Evolutionary conservation across 2,888 invertebrate species (phyloP).

Genomic region (Leptura quadrifasciata): DNA sequence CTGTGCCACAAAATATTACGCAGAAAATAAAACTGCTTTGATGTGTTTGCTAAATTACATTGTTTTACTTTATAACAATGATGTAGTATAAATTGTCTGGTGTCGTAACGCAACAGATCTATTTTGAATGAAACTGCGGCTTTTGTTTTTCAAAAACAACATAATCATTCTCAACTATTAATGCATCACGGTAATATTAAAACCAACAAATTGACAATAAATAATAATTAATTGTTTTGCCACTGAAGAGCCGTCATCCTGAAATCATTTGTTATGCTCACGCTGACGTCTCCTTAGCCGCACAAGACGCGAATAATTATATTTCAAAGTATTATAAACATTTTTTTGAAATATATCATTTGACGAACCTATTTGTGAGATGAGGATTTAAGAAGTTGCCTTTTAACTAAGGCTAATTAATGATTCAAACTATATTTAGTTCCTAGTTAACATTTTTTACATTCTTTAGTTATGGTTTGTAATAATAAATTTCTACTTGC

Average conservation of each 20-base stretch:
- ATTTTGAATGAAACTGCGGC: not conserved
- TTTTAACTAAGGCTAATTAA: slow-evolving; percentile 54
- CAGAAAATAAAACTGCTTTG: not conserved
- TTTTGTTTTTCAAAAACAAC: not conserved
- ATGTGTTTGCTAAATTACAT: not conserved
- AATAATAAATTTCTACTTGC: slow-evolving; percentile 44
- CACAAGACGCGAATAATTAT: slow-evolving; percentile 50
- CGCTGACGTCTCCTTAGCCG: slow-evolving; percentile 23
- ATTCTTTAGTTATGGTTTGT: slow-evolving; percentile 49
- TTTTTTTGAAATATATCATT: slow-evolving; percentile 49
- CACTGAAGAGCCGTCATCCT: slow-evolving; percentile 16
- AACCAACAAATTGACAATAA: slow-evolving; percentile 28
- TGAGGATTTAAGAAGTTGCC: slow-evolving; percentile 52
- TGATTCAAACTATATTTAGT: slow-evolving; percentile 59
- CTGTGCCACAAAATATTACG: not conserved
- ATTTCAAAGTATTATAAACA: slow-evolving; percentile 50
- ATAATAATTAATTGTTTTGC: slow-evolving; percentile 24
- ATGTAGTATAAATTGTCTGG: not conserved
- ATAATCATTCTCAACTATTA: not conserved
- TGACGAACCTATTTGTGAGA: slow-evolving; percentile 61
- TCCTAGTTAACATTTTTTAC: slow-evolving; percentile 58
- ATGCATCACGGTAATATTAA: not conserved
- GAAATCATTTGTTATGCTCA: slow-evolving; percentile 26
- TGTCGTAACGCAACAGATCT: not conserved
- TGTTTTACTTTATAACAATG: not conserved